These are phyloP conservation scores for Anthopleura xanthogrammica DNA, from an alignment of 92 coral and sea anemone species.

Conservation along the genomic window DNA sequence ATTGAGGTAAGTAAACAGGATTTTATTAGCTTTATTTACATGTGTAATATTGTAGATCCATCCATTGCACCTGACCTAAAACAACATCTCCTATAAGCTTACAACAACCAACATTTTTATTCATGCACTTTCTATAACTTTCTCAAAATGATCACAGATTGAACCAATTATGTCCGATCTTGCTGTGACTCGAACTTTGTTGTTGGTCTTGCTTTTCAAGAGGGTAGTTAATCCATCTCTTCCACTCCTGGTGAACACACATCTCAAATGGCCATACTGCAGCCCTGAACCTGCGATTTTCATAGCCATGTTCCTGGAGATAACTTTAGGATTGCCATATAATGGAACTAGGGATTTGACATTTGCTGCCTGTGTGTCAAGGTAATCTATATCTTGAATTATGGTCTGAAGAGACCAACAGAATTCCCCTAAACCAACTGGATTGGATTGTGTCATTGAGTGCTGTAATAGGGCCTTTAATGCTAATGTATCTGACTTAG, in stretches of 20 bases:
- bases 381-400: constrained; percentile 6
- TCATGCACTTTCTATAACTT: not conserved
- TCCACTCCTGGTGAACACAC: not conserved
- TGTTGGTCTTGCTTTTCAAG: no score
- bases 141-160: not conserved
- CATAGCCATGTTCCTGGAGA: not conserved
- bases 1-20: no score
- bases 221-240: no score
- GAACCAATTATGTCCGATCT: no score
- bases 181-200: no score
- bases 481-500: constrained; percentile 1
- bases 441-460: not conserved
- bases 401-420: not conserved
- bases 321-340: not conserved
- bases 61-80: not conserved
- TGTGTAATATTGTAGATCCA: not conserved
- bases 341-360: not conserved
- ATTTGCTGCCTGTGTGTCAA: not conserved
- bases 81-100: not conserved
- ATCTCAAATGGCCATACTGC: constrained; percentile 4
- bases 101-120: not conserved
- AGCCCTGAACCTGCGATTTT: constrained; percentile 1
- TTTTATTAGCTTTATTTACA: not conserved
- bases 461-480: not conserved
- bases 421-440: not conserved